Evolutionary conservation across 1,140 invertebrate species (phyloP).

Genomic region (Papilio xuthus): DNA sequence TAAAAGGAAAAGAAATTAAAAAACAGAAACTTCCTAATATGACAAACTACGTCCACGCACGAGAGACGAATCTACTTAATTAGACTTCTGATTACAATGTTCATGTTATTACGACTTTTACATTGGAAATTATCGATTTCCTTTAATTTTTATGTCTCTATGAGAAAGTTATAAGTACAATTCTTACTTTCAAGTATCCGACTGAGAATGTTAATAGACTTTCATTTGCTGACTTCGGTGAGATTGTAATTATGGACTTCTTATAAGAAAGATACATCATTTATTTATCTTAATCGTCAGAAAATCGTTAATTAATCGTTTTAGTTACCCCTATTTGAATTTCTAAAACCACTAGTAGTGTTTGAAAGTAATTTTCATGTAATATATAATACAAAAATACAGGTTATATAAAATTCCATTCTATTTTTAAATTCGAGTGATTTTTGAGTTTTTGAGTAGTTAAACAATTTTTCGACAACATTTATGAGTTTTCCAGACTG

Average conservation of each 20-base stretch:
- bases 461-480: no score
- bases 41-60: conserved; percentile 49
- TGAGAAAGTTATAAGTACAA: conserved; percentile 46
- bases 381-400: neutral
- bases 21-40: conserved; percentile 31
- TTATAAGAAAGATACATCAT: neutral
- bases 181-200: conserved; percentile 46
- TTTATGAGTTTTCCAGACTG: no score
- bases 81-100: conserved; percentile 41
- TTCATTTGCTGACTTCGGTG: conserved; percentile 46
- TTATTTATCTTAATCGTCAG: neutral
- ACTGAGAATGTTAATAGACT: conserved; percentile 47
- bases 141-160: conserved; percentile 49
- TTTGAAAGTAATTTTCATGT: neutral
- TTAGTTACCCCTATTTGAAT: neutral
- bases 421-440: neutral
- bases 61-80: conserved; percentile 41
- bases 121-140: conserved; percentile 45
- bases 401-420: neutral
- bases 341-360: neutral
- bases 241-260: conserved; percentile 44
- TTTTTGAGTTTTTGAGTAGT: neutral
- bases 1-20: conserved; percentile 29
- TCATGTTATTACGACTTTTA: conserved; percentile 41
- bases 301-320: neutral